Percentiles rank a stretch among this genome's conserved stretches.
Evolutionary conservation across 2,888 invertebrate species (phyloP).

Genomic region (Sthenelais limicola): DNA sequence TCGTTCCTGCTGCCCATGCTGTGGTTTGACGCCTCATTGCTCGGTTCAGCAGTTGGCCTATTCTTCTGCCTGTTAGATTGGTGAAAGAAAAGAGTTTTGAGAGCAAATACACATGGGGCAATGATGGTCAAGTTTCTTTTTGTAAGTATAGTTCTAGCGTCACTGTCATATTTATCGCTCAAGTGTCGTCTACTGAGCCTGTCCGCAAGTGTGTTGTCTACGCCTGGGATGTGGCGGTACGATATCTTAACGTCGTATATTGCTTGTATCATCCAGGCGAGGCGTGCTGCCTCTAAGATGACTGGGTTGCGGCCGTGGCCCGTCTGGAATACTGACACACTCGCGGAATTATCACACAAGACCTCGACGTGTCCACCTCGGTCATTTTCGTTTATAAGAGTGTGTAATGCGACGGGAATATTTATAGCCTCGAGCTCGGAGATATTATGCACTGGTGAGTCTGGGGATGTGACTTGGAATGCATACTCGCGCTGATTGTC

Average conservation of each 20-base stretch:
- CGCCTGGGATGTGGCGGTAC: background rate
- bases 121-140: background rate
- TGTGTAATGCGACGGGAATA: too few species aligned
- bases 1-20: background rate
- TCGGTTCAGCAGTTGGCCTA: too few species aligned
- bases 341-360: background rate
- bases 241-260: background rate
- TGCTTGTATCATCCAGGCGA: background rate
- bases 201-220: background rate
- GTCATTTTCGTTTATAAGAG: background rate
- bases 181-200: background rate
- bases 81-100: background rate
- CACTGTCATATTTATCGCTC: background rate
- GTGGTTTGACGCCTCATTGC: background rate
- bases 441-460: background rate
- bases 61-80: too few species aligned
- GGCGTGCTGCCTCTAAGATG: background rate
- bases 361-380: background rate
- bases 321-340: background rate
- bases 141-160: background rate
- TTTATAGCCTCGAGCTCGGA: too few species aligned
- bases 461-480: background rate
- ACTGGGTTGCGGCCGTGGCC: background rate
- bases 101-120: background rate
- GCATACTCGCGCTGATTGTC: background rate